These are phyloP conservation scores for Agrilus planipennis DNA, from an alignment of 1,140 invertebrate genomes.

Conservation along the genomic window DNA sequence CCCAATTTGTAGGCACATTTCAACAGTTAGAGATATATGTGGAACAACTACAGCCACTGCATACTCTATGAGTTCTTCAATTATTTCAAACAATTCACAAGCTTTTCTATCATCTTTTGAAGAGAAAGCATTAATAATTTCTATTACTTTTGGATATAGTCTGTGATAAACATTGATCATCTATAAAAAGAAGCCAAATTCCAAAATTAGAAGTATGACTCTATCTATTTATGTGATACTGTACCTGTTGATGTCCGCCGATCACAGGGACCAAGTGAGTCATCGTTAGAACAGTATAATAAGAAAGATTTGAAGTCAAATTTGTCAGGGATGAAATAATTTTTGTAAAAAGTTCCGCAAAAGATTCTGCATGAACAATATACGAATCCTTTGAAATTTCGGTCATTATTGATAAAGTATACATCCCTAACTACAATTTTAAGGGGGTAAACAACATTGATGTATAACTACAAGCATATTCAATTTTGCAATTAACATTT, in stretches of 20 bases:
- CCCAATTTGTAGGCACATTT: constrained; percentile 53
- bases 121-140: constrained; percentile 43
- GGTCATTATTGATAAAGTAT: constrained; percentile 50
- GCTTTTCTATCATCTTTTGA: constrained; percentile 43
- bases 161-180: constrained; percentile 48
- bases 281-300: constrained; percentile 48
- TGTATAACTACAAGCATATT: neutral
- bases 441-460: neutral
- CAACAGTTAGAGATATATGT: constrained; percentile 50
- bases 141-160: constrained; percentile 49
- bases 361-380: constrained; percentile 39
- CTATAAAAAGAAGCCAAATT: no score
- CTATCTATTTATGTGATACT: neutral
- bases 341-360: constrained; percentile 42
- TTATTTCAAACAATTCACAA: constrained; percentile 53
- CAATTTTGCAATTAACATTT: no score
- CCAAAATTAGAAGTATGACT: no score
- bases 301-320: constrained; percentile 39
- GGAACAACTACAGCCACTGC: constrained; percentile 49
- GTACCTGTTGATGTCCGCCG: constrained; percentile 46
- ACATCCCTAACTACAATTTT: constrained; percentile 48
- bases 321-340: constrained; percentile 39
- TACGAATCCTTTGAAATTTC: constrained; percentile 47
- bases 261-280: constrained; percentile 46
- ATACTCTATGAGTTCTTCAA: constrained; percentile 60